Percentiles rank a stretch among this genome's conserved stretches.
These are phyloP conservation scores for Lonchura striata DNA, from an alignment of 2,113 vertebrate species.

Conservation along the genomic window DNA sequence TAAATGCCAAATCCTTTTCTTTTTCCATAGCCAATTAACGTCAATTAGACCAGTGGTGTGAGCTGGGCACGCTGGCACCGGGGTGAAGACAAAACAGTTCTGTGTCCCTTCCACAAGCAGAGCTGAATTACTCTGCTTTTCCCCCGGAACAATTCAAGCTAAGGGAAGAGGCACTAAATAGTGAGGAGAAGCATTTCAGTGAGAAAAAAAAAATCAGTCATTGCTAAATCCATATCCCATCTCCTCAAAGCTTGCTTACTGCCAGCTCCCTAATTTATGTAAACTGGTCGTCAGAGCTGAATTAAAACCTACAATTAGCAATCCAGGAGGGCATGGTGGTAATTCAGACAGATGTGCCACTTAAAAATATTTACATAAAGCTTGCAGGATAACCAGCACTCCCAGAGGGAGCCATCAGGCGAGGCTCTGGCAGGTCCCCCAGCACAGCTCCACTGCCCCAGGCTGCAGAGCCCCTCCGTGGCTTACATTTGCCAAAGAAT, in stretches of 20 bases:
- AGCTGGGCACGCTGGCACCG: background rate
- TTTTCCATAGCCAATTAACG: background rate
- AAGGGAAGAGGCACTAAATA: background rate
- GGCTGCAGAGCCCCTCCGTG: background rate
- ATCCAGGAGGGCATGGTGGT: conserved; percentile 48
- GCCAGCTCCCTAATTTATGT: conserved; percentile 65
- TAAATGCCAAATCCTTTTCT: background rate
- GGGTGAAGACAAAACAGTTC: background rate
- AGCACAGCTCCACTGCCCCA: background rate
- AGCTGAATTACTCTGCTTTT: background rate
- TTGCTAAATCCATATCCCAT: background rate
- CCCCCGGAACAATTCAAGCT: background rate
- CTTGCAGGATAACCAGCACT: conserved; percentile 17
- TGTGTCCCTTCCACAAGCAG: background rate
- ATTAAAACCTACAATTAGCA: conserved; percentile 72
- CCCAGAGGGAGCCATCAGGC: background rate
- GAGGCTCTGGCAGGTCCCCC: background rate
- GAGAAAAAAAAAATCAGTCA: background rate
- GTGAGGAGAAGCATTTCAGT: background rate
- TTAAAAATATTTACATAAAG: conserved; percentile 70
- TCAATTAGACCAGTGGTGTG: background rate
- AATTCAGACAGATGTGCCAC: conserved; percentile 67
- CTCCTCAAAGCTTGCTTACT: conserved; percentile 36
- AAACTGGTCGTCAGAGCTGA: conserved; percentile 54
- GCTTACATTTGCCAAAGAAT: background rate